Conservation (phyloP, 2,888 invertebrate species). For the Corbicula japonica region DNA sequence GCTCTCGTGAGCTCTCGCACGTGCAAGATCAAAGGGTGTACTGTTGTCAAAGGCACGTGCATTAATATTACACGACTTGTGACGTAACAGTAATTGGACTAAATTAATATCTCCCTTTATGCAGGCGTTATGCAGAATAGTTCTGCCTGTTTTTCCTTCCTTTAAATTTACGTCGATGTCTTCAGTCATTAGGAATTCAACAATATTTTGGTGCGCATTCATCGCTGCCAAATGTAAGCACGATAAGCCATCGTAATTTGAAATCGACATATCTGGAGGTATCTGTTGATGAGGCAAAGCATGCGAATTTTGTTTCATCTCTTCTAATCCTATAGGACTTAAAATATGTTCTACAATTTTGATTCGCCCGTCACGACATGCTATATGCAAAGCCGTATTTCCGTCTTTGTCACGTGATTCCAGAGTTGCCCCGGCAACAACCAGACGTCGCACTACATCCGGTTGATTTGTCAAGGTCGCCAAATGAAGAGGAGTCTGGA, state of each 20-base stretch:
- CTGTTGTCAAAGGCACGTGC: constrained; percentile 51
- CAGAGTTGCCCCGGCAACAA: constrained; percentile 46
- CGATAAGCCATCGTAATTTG: constrained; percentile 51
- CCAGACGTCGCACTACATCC: constrained; percentile 28
- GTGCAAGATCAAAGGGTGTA: constrained; percentile 62
- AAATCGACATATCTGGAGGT: constrained; percentile 39
- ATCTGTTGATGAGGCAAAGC: constrained; percentile 42
- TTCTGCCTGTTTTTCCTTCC: constrained; percentile 53
- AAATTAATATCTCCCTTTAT: constrained; percentile 33
- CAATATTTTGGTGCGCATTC: constrained; percentile 34
- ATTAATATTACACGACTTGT: constrained; percentile 51
- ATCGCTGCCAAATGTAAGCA: constrained; percentile 53
- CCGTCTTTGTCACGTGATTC: constrained; percentile 52
- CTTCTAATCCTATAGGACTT: constrained; percentile 29
- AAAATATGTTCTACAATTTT: constrained; percentile 31
- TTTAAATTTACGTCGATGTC: constrained; percentile 47
- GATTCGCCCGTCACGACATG: constrained; percentile 39
- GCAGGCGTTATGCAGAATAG: constrained; percentile 53
- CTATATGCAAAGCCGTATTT: constrained; percentile 60
- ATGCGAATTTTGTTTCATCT: constrained; percentile 36
- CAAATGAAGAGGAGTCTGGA: constrained; percentile 57
- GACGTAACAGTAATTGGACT: constrained; percentile 31
- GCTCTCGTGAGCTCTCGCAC: constrained; percentile 35
- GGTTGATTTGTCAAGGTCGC: constrained; percentile 50
- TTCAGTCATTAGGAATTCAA: constrained; percentile 38